Evolutionary conservation across 1,140 invertebrate genomes (phyloP), one percentile per base, ranked within the genome.

Genomic region (Drosophila biarmipes): DNA sequence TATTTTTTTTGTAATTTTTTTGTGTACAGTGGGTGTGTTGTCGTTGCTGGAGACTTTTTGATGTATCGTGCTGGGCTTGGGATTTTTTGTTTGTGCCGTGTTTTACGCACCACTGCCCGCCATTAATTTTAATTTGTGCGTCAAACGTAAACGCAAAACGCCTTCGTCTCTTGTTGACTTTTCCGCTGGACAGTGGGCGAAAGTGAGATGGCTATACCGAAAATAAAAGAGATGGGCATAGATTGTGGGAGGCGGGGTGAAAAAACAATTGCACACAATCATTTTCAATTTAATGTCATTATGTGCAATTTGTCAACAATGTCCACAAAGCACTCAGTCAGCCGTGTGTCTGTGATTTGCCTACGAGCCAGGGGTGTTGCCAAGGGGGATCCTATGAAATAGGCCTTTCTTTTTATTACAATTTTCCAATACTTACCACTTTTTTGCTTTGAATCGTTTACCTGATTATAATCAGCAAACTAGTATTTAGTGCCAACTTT

Each of bases 231-330:
- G 56, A 75, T 61, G 35, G 53, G 10, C 2, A 27, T 48, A 61
- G 10, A n/a, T 24, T 46, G n/a, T 11, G 15, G 14, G 31, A 5
- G 11, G 17, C 29, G 10, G 34, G 46, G 19, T 29, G n/a, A 74
- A 78, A 85, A 80, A 86, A 89, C 84, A 89, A 89, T 89, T 90
- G 85, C 78, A 80, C 77, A 91, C 90, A 91, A 91, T 91, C 90
- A 85, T 91, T 91, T 91, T 91, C 90, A 91, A 91, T 91, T 91
- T 89, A 78, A 90, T 89, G 80, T 91, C 90, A 91, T 91, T 91
- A 91, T 85, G 90, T 85, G 90, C 90, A 91, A 91, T 91, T 91
- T 91, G 90, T 91, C 90, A 91, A 84, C 90, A 82, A 73, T 85
- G 87, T 90, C 74, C 63, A 84, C 77, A 77, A 66, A 80, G 52